Percentiles rank a stretch among this genome's conserved stretches.
These are phyloP conservation scores for Papilio demoleus DNA, from an alignment of 2,888 invertebrate species.

Conservation along the genomic window DNA sequence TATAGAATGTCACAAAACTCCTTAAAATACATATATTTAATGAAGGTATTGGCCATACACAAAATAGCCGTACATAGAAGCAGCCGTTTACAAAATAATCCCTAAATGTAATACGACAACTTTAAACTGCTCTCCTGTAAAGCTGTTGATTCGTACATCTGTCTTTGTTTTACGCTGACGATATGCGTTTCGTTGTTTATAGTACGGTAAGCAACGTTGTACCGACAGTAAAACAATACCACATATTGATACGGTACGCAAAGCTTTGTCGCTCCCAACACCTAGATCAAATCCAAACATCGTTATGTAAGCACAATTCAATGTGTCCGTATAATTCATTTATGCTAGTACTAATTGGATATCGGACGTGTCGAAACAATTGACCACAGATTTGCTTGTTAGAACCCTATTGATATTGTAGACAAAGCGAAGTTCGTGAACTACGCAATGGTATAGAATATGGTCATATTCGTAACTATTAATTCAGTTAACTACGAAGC, in stretches of 20 bases:
- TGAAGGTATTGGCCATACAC: too few relatives aligned
- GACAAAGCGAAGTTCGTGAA: not conserved
- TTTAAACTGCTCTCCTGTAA: too few relatives aligned
- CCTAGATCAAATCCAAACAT: not conserved
- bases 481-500: not conserved
- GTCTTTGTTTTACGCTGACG: too few relatives aligned
- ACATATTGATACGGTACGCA: not conserved
- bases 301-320: not conserved
- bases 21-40: too few relatives aligned
- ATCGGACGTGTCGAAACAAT: conserved; percentile 4
- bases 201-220: not conserved
- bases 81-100: too few relatives aligned
- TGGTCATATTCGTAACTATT: not conserved
- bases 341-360: not conserved
- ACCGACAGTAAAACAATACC: not conserved
- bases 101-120: too few relatives aligned
- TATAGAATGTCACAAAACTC: too few relatives aligned
- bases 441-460: not conserved
- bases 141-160: too few relatives aligned
- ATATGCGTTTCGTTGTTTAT: too few relatives aligned
- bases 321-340: conserved; percentile 5
- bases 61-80: too few relatives aligned
- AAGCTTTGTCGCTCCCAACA: not conserved
- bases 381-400: not conserved
- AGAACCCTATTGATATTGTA: not conserved